Base-by-base conservation (phyloP, 2,797 vertebrate species). In the Streptopelia turtur region DNA sequence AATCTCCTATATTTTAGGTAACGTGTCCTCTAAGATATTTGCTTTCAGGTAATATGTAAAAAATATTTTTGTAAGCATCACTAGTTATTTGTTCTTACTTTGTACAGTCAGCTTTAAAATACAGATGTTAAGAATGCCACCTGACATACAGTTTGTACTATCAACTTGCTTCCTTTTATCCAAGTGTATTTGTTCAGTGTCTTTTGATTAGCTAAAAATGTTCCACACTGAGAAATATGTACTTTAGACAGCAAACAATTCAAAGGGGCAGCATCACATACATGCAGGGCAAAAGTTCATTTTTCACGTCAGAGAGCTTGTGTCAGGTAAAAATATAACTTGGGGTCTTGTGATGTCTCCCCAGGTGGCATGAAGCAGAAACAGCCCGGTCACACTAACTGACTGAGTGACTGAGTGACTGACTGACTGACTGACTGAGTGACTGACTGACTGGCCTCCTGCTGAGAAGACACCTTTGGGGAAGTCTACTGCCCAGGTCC, bases 251-350 rank as follows among this genome's bases (percentile, higher is more conserved):
- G 84, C 92, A 86, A 88, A 43, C 65, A 96, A 77, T 35, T 92
- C 45, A 76, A 55, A 31, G 21, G 55, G 49, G 16, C 39, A 33
- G 37, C 31, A 74, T 37, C 68, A 86, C 63, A 92, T 24, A 76
- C 25, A 59, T 21, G 52, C 74, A 84, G 80, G 70, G 57, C 53
- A 89, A 93, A 81, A 92, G 72, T 59, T 66, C 68, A 83, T 33
- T 86, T 72, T 59, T 83, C 30, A 6, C 2, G 4, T 82, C 83
- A 93, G 59, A 87, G 24, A 37, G 47, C 39, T 71, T 14, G 23
- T 70, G 52, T 43, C 55, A 68, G 60, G 87, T 95, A 89, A 95
- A 96, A 96, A 66, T 86, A 5, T 78, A 96, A 90, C 91, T 72
- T 0, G 1, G 63, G 35, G 69, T 81, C 85, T 61, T 0, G 1